phyloP scores from a whole-genome alignment of 2,113 vertebrate genomes.

The Fulica atra region DNA sequence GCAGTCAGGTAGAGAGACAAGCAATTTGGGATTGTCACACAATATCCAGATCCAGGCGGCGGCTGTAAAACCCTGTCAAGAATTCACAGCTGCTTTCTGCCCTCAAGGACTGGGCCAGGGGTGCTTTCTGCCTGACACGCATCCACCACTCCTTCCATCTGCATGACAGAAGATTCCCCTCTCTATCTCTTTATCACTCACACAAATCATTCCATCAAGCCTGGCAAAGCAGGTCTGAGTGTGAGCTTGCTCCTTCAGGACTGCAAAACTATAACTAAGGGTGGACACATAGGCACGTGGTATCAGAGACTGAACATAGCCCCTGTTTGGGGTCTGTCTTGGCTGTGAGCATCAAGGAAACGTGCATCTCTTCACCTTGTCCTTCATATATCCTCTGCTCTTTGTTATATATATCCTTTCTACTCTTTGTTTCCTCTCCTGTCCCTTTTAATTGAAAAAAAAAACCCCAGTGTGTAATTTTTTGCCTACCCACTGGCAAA shows the following conservation, averaged over 20 bases:
- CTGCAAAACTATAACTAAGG: not conserved
- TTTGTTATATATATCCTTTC: not conserved
- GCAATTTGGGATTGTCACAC: constrained; percentile 23
- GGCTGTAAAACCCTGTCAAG: constrained; percentile 16
- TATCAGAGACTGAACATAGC: not conserved
- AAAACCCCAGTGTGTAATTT: not conserved
- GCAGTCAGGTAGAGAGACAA: constrained; percentile 17
- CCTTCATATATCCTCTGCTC: not conserved
- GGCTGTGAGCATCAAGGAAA: not conserved
- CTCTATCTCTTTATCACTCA: not conserved
- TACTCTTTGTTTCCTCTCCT: not conserved
- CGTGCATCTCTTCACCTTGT: not conserved
- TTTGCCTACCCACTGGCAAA: not conserved
- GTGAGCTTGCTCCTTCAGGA: not conserved
- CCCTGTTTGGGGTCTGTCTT: not conserved
- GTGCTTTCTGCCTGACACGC: not conserved
- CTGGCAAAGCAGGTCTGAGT: not conserved
- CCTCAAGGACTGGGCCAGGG: not conserved
- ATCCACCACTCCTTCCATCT: not conserved
- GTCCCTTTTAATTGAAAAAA: not conserved
- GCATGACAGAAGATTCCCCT: rapidly evolving
- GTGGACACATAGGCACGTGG: not conserved
- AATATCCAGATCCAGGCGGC: not conserved
- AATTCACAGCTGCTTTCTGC: not conserved
- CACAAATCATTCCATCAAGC: not conserved